These are phyloP conservation scores for Acrobasis repandana DNA, from an alignment of 2,888 invertebrate species.

Conservation along the genomic window DNA sequence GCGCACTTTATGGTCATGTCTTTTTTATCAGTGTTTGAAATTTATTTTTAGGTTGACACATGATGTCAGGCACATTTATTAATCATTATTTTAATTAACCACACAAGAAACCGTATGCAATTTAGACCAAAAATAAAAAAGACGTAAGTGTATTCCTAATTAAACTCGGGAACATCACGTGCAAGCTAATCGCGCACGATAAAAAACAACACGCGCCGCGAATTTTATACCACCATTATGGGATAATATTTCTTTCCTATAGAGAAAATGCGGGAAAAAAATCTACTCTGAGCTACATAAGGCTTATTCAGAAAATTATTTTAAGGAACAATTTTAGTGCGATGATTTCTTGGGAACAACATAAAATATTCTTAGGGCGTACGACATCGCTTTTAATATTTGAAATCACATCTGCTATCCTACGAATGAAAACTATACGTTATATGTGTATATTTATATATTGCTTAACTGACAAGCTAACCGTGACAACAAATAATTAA, in stretches of 20 bases:
- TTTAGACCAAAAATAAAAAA: not conserved
- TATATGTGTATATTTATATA: too few species aligned
- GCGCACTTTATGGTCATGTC: not conserved
- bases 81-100: not conserved
- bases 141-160: not conserved
- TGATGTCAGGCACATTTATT: too few species aligned
- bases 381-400: too few species aligned
- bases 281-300: too few species aligned
- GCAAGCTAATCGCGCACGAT: constrained; percentile 13
- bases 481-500: too few species aligned
- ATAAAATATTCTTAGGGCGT: too few species aligned
- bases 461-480: too few species aligned
- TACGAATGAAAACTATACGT: too few species aligned
- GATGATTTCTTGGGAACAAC: too few species aligned
- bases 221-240: constrained; percentile 11
- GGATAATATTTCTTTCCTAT: constrained; percentile 10
- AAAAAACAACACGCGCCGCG: constrained; percentile 14
- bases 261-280: not conserved
- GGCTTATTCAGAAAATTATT: too few species aligned
- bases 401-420: too few species aligned
- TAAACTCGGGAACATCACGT: constrained; percentile 9
- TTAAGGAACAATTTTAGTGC: too few species aligned
- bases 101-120: not conserved
- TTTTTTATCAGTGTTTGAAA: not conserved
- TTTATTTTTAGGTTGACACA: not conserved